A percentile compares a stretch with the other conserved stretches of the same genome.
Evolutionary conservation across 2,888 invertebrate species (phyloP).

Genomic region (Argynnis bischoffii): DNA sequence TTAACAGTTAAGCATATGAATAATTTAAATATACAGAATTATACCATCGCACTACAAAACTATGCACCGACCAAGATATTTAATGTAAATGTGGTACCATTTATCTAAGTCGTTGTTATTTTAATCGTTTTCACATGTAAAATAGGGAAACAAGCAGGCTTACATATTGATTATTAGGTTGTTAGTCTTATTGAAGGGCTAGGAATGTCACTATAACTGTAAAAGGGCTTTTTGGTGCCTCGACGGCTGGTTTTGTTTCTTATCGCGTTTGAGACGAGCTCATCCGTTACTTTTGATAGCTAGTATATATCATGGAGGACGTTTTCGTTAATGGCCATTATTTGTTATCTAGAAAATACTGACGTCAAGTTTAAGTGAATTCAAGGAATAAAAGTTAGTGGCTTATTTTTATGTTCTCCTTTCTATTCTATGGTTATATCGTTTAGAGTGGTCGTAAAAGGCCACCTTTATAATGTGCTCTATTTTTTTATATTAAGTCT

Average conservation of each 20-base stretch:
- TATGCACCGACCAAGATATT: constrained; percentile 23
- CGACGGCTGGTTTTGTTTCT: constrained; percentile 36
- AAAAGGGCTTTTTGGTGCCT: constrained; percentile 37
- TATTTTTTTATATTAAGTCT: not conserved
- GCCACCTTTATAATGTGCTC: not conserved
- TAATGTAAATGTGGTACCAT: constrained; percentile 37
- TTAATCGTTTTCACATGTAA: constrained; percentile 45
- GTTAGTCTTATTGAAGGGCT: constrained; percentile 41
- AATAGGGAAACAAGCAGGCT: constrained; percentile 38
- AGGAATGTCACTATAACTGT: constrained; percentile 43
- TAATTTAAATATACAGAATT: not conserved
- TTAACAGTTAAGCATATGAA: not conserved
- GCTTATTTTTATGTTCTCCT: constrained; percentile 23
- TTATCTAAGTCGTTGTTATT: constrained; percentile 38
- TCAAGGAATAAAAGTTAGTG: constrained; percentile 31
- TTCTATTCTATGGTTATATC: constrained; percentile 15
- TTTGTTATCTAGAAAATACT: constrained; percentile 35
- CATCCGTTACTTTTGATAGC: constrained; percentile 43
- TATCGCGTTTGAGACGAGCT: constrained; percentile 30
- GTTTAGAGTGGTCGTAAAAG: constrained; percentile 10
- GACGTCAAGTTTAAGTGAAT: constrained; percentile 28
- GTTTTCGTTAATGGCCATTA: constrained; percentile 34
- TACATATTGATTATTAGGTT: constrained; percentile 37
- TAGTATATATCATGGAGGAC: constrained; percentile 31
- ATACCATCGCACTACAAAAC: constrained; percentile 13